Conservation (phyloP, 2,797 vertebrate genomes). For the Mareca strepera region DNA sequence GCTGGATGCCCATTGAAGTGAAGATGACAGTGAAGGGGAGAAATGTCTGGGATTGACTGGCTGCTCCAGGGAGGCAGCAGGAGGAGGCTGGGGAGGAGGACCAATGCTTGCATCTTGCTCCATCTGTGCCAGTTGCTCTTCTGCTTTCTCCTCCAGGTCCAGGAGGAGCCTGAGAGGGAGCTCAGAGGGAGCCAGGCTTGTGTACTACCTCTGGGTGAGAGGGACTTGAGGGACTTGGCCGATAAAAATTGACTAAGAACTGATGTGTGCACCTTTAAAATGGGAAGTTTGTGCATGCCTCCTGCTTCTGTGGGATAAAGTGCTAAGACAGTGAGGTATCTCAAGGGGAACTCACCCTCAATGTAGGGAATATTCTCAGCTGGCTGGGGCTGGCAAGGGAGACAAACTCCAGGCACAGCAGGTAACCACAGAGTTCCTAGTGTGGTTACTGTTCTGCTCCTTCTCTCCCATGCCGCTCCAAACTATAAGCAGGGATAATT, state of each 20-base stretch:
- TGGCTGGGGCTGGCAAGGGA: background rate
- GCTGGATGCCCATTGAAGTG: background rate
- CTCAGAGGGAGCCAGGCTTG: background rate
- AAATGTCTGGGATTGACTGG: background rate
- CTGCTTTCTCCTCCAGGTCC: background rate
- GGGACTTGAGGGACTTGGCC: background rate
- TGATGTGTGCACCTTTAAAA: too few relatives aligned
- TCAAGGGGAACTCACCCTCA: background rate
- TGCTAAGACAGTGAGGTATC: background rate
- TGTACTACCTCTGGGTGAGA: too few relatives aligned
- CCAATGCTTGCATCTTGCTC: fast-evolving
- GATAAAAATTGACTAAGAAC: background rate
- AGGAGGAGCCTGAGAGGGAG: background rate
- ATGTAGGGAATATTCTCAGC: background rate
- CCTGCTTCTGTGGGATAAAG: background rate
- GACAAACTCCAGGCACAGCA: background rate
- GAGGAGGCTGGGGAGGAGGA: background rate
- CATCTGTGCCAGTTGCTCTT: fast-evolving
- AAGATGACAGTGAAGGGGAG: background rate
- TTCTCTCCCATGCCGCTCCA: background rate
- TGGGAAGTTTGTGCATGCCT: background rate
- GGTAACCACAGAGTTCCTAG: background rate
- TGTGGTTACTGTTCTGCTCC: background rate
- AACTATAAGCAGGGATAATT: background rate
- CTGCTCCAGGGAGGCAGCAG: background rate